Evolutionary conservation across 2,113 vertebrate genomes (phyloP).

Genomic region (Notarius lentiginosus): DNA sequence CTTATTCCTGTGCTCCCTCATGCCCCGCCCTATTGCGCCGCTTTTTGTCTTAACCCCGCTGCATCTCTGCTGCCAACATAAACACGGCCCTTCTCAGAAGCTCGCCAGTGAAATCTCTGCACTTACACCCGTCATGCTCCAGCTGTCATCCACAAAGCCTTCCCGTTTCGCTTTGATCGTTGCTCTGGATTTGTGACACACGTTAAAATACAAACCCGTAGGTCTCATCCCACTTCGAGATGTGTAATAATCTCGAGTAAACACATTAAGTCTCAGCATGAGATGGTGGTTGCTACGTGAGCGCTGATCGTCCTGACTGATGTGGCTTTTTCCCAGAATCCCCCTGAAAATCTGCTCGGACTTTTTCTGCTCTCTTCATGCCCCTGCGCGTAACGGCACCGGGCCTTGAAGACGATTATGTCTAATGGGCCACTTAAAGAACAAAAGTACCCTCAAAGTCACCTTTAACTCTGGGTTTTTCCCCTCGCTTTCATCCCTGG

Average conservation of each 20-base stretch:
- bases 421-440: slow-evolving; percentile 71
- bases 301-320: slow-evolving; percentile 62
- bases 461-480: slow-evolving; percentile 50
- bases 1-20: slow-evolving; percentile 38
- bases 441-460: slow-evolving; percentile 52
- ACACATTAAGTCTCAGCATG: slow-evolving; percentile 22
- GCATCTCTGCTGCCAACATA: slow-evolving; percentile 22
- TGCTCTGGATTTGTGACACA: slow-evolving; percentile 29
- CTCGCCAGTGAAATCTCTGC: slow-evolving; percentile 35
- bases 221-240: not conserved
- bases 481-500: slow-evolving; percentile 38
- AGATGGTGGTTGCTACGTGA: not conserved
- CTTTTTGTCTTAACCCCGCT: slow-evolving; percentile 25
- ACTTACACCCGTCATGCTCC: slow-evolving; percentile 35
- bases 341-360: slow-evolving; percentile 57
- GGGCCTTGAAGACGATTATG: slow-evolving; percentile 68
- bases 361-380: slow-evolving; percentile 66
- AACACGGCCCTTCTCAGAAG: slow-evolving; percentile 38
- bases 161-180: slow-evolving; percentile 23
- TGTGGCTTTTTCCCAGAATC: slow-evolving; percentile 68
- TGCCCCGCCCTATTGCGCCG: slow-evolving; percentile 9
- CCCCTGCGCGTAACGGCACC: slow-evolving; percentile 67
- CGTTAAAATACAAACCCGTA: slow-evolving; percentile 15
- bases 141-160: slow-evolving; percentile 24
- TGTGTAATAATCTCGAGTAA: slow-evolving; percentile 18